These are phyloP conservation scores for Muscidifurax raptorellus DNA, from an alignment of 1,140 invertebrate genomes.

Conservation along the genomic window DNA sequence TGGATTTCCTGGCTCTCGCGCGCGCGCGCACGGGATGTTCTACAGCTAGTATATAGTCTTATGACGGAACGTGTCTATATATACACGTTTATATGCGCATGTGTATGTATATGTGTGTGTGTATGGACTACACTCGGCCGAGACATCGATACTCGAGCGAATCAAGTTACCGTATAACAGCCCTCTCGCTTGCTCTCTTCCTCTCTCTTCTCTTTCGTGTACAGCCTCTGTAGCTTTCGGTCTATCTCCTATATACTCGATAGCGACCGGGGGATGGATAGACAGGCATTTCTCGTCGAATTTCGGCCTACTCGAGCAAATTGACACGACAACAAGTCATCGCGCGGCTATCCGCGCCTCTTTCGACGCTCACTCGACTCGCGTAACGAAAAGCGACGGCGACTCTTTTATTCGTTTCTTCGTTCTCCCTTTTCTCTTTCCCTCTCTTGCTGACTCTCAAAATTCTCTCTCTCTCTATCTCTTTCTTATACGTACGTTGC, in stretches of 20 bases:
- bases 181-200: not conserved
- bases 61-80: not conserved
- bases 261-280: not conserved
- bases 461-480: too few species aligned
- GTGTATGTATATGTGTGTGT: not conserved
- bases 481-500: not conserved
- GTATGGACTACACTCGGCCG: not conserved
- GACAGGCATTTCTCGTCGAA: conserved; percentile 37
- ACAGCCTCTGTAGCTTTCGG: not conserved
- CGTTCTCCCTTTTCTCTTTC: not conserved
- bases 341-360: not conserved
- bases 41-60: not conserved
- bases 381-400: conserved; percentile 7
- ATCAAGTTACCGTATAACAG: conserved; percentile 45
- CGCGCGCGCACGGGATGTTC: not conserved
- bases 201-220: not conserved
- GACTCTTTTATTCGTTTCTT: not conserved
- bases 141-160: conserved; percentile 44
- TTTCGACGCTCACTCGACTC: not conserved
- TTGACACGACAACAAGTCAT: conserved; percentile 40
- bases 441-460: too few species aligned
- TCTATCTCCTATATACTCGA: not conserved
- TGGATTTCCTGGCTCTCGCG: conserved; percentile 33
- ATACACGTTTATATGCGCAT: not conserved
- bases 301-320: conserved; percentile 42